Conservation (phyloP, 2,113 vertebrate species). For the Cephalopholis sonnerati region DNA sequence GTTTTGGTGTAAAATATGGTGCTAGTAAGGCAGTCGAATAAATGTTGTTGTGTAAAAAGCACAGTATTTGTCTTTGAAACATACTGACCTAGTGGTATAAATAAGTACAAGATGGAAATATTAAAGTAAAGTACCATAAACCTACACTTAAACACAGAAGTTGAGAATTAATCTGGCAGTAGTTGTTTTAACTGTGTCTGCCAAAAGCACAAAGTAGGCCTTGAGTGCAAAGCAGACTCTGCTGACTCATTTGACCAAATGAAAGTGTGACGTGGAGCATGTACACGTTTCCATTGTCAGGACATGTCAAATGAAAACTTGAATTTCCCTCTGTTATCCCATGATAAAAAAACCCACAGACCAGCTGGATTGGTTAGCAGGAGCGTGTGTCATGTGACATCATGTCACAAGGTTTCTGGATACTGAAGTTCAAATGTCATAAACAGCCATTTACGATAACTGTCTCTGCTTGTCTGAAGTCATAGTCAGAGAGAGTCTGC, state of each 20-base stretch:
- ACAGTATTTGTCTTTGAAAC: not conserved
- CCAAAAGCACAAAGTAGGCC: not conserved
- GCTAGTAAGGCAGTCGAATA: not conserved
- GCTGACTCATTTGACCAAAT: conserved; percentile 10
- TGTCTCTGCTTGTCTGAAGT: not conserved
- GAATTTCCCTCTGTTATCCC: conserved; percentile 9
- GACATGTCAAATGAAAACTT: conserved; percentile 9
- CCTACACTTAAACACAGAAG: not conserved
- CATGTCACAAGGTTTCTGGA: not conserved
- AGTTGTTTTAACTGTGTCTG: not conserved
- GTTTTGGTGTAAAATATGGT: not conserved
- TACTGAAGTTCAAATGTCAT: conserved; percentile 1
- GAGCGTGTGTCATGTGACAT: conserved; percentile 2
- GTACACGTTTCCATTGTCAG: not conserved
- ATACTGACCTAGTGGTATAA: not conserved
- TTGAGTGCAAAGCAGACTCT: not conserved
- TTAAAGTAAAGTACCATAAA: not conserved
- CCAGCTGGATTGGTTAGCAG: not conserved
- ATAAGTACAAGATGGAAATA: not conserved
- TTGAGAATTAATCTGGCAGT: not conserved
- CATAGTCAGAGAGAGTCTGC: not conserved
- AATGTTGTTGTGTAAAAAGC: not conserved
- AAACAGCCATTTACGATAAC: not conserved
- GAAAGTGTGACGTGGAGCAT: conserved; percentile 3
- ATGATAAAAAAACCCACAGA: conserved; percentile 7